A percentile compares a stretch with the other conserved stretches of the same genome.
phyloP scores from a whole-genome alignment of 2,113 vertebrate genomes.

The Tragelaphus imberbis region DNA sequence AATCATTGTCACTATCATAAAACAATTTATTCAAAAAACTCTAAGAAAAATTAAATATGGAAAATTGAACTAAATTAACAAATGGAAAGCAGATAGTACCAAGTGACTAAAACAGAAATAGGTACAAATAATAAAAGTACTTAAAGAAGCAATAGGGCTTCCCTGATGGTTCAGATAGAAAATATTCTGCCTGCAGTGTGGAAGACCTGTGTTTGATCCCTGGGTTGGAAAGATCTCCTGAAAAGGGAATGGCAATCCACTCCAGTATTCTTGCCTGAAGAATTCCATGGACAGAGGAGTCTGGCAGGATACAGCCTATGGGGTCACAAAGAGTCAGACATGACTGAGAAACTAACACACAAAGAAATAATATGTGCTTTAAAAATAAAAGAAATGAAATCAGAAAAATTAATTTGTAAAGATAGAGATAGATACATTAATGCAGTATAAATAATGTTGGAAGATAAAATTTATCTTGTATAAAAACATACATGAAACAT shows the following conservation, averaged over 20 bases:
- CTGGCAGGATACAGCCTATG: fast-evolving
- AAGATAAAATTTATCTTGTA: neutral
- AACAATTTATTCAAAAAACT: neutral
- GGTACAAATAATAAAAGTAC: neutral
- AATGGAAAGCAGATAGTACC: neutral
- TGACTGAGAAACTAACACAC: neutral
- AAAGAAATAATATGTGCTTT: neutral
- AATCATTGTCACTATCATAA: neutral
- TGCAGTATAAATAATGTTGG: neutral
- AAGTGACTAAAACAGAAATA: neutral
- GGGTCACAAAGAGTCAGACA: neutral
- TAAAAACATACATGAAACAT: neutral
- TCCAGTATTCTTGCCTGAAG: neutral
- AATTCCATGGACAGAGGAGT: neutral
- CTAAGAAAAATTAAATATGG: neutral
- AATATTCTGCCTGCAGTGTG: neutral
- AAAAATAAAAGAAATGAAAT: neutral
- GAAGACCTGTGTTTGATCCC: neutral
- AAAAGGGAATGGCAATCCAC: neutral
- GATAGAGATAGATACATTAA: neutral
- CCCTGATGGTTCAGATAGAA: neutral
- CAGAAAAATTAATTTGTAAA: neutral
- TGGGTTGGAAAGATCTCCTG: neutral
- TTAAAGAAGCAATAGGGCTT: neutral
- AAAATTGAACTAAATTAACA: neutral